Evolutionary conservation across 2,113 vertebrate species (phyloP), one percentile per base, ranked within the genome.

Genomic region (Pelodiscus sinensis): DNA sequence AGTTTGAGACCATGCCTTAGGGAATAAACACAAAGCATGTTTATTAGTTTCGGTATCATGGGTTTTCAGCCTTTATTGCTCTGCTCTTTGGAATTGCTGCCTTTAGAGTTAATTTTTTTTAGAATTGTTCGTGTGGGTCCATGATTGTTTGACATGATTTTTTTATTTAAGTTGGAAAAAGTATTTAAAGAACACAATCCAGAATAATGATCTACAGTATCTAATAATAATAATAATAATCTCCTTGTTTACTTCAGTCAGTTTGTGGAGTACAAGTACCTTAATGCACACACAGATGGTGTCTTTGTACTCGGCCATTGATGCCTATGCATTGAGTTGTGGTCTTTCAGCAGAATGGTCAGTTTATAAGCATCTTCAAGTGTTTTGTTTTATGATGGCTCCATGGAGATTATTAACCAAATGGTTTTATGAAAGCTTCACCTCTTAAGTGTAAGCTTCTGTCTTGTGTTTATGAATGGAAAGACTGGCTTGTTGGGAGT

Each of bases 41-140:
- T 1, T 0, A 0, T 87, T 57, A n/a, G 16, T 18, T 81, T 19
- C 58, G 0, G 24, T 93, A 4, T 82, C 19, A 1, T 10, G 25
- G 12, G n/a, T 81, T n/a, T 78, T 86, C 1, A 0, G 0, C 85
- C 80, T 6, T 60, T 9, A 9, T 87, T 84, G 54, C 13, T 25
- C 6, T 60, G 65, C 27, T 38, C 9, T 84, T 86, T 85, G 35
- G 13, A 82, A 71, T 9, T 87, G 6, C 25, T 79, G 77, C 21
- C 89, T 90, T 89, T 71, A 77, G 57, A 8, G 1, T 31, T 11
- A 58, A 24, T 55, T 35, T 8, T 35, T 29, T 52, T 79, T 19
- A 5, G 71, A 80, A 87, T 35, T 35, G 73, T 71, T 25, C 62
- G n/a, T 71, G n/a, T 31, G n/a, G 19, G 8, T 62, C 9, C 18